Evolutionary conservation across 2,113 vertebrate genomes (phyloP), one percentile per base, ranked within the genome.

Genomic region (Oncorhynchus nerka): DNA sequence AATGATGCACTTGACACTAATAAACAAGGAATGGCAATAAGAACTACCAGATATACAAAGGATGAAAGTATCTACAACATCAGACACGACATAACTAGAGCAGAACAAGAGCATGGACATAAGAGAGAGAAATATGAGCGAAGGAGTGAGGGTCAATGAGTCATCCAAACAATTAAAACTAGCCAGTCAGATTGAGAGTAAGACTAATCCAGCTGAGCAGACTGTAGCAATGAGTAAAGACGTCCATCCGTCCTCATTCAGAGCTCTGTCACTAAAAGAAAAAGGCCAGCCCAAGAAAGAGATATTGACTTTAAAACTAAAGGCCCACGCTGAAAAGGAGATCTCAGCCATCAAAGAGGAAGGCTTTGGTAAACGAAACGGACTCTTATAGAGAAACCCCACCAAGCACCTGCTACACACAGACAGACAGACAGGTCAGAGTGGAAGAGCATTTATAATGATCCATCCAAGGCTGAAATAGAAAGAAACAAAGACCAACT

Each of bases 321-420:
- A 93, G 89, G 93, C 93, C 79, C 92, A 94, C 45, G 92, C 93
- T 48, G 92, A 94, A 80, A 94, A 94, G 70, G 93, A 94, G 76
- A 94, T 94, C 76, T 93, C 91, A 72, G 93, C 92, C 4, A 91
- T 94, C 39, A 94, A 92, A 89, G 92, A 93, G 87, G 91, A 91
- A 55, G 90, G 89, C 8, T 90, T 89, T 65, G 86, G 86, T 26
- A 82, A 83, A 75, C 83, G 81, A 86, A 85, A 89, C 26, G 84
- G 79, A 1, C 73, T 90, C 55, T 79, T 83, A 59, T 74, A 81
- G 34, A 92, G 89, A 91, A 86, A 74, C 28, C 26, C 83, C 5
- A 30, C 68, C 51, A 92, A 88, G 71, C 80, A 74, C 64, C 62
- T 75, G 24, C 69, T 71, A 59, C 9, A 61, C 11, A 61, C 26